phyloP scores from a whole-genome alignment of 1,140 invertebrate genomes.

The Heliconius nattereri region DNA sequence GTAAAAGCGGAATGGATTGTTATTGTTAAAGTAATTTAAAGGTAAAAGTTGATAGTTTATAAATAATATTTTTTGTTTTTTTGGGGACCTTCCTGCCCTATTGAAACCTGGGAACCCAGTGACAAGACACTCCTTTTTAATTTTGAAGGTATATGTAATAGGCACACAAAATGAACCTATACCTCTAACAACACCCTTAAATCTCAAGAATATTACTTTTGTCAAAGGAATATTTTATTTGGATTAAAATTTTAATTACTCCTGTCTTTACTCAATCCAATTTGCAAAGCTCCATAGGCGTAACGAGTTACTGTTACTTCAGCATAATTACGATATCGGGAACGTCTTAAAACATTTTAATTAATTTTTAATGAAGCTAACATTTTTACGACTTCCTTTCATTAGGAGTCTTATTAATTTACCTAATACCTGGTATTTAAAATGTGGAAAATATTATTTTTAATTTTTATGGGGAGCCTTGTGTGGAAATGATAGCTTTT shows the following conservation, averaged over 20 bases:
- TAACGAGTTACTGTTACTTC: conserved; percentile 20
- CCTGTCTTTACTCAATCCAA: conserved; percentile 3
- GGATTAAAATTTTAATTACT: conserved; percentile 16
- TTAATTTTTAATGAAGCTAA: conserved; percentile 28
- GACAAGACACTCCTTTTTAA: too few relatives aligned
- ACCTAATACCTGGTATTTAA: background rate
- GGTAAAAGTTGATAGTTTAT: background rate
- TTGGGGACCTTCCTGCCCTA: too few relatives aligned
- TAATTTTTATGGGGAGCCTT: background rate
- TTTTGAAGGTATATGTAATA: background rate
- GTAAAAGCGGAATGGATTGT: conserved; percentile 34
- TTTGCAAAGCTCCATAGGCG: conserved; percentile 16
- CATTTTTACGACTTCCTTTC: conserved; percentile 26
- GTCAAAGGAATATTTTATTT: conserved; percentile 16
- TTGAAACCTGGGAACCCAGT: too few relatives aligned
- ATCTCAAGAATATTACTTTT: conserved; percentile 1
- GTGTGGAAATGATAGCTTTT: background rate
- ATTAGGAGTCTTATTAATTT: conserved; percentile 5
- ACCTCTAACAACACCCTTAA: background rate
- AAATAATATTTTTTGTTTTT: too few relatives aligned
- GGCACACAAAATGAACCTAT: background rate
- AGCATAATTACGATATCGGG: conserved; percentile 23
- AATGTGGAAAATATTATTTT: background rate
- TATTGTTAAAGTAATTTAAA: background rate
- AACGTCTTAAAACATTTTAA: conserved; percentile 16